These are phyloP conservation scores for Halcyon leucocephala DNA, from an alignment of 2,797 vertebrate species.

Conservation along the genomic window DNA sequence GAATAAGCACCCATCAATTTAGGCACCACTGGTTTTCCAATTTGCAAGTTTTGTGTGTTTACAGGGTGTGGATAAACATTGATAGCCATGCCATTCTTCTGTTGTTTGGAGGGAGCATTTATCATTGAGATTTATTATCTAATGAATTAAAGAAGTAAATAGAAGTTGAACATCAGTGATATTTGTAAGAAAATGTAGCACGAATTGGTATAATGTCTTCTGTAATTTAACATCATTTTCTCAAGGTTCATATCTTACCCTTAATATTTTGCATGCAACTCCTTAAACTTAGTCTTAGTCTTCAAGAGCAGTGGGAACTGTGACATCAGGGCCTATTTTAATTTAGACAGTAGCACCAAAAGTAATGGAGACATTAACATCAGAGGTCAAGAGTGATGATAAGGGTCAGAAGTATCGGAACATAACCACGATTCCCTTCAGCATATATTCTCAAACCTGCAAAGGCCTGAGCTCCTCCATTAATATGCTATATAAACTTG, in stretches of 20 bases:
- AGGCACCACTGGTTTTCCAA: background rate
- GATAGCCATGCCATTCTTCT: slow-evolving; percentile 36
- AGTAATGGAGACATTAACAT: background rate
- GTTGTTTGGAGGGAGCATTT: background rate
- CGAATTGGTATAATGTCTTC: background rate
- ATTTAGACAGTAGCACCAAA: background rate
- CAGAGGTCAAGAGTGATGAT: background rate
- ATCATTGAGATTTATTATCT: slow-evolving; percentile 33
- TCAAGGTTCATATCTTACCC: background rate
- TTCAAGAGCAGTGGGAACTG: background rate
- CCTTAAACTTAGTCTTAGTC: background rate
- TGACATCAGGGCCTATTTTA: background rate
- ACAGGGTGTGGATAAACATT: slow-evolving; percentile 22
- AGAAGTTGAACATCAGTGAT: background rate
- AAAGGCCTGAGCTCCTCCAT: background rate
- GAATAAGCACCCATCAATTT: slow-evolving; percentile 28
- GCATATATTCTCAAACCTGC: background rate
- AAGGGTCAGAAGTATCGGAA: background rate
- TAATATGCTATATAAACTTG: background rate
- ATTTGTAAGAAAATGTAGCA: background rate
- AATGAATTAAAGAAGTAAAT: background rate
- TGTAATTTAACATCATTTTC: background rate
- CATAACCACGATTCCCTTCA: background rate
- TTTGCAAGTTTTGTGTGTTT: background rate
- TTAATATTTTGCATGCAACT: background rate